Base-by-base conservation (phyloP, 2,113 vertebrate genomes). In the Montifringilla adamsi region DNA sequence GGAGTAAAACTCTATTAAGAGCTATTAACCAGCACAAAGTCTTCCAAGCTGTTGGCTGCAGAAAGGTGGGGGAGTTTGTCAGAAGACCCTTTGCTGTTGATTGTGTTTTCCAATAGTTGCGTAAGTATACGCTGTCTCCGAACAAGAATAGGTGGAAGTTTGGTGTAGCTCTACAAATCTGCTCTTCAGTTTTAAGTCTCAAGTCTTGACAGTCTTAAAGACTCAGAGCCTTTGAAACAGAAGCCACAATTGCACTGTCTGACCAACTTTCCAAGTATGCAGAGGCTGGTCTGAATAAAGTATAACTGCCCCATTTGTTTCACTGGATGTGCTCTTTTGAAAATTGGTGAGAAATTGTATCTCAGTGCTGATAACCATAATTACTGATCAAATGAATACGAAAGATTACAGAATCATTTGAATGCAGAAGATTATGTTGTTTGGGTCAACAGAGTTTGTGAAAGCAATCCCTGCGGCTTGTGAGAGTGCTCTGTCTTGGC, bases 111-210 rank as follows among this genome's bases (percentile, higher is more conserved):
- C 1, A 3, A 31, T 69, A 8, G 46, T 73, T 68, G 10, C 0
- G 0, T 64, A 81, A 77, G 10, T 15, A 33, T 7, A 33, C 1
- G 0, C 15, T 78, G 17, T 64, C 46, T 55, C 35, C 4, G 2
- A 77, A 60, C 5, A 20, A n/a, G 35, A 4, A n/a, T 16, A 37
- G 4, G 7, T 33, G 28, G 12, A 72, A 77, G 13, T 81, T 20
- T 81, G 12, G 8, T 73, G 39, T 41, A 73, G 31, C 16, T 84
- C 56, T 81, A 15, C 15, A 7, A 37, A 30, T 27, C 33, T 56
- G 11, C 19, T 81, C 33, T 76, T 68, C 26, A 47, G 4, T 43
- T 79, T 41, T 46, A 73, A 64, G 49, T 43, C 33, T 59, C 6
- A 24, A 41, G 23, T 67, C 31, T 63, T 68, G 27, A 9, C 17